Evolutionary conservation across 2,113 vertebrate species (phyloP), one percentile per base, ranked within the genome.

Genomic region (Herpetotheres cachinnans): DNA sequence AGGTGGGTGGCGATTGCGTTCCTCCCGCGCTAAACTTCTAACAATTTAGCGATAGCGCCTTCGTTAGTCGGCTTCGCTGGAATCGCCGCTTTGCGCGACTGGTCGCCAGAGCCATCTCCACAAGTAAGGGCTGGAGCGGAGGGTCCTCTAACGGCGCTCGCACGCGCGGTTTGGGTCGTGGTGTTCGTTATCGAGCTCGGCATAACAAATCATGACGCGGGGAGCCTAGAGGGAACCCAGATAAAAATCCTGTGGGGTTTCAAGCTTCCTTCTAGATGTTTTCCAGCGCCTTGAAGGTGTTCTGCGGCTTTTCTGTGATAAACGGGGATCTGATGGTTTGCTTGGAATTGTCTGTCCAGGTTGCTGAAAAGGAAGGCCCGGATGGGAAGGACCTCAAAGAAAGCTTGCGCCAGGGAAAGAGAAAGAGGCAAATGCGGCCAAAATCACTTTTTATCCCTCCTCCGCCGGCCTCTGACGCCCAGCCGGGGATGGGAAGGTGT

Each of bases 391-490:
- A 94, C 59, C 42, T 76, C 49, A 52, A 54, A 46, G 95, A 93
- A 36, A 58, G 27, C 52, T n/a, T 46, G 44, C 92, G 74, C 9
- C 90, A 72, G 6, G 89, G 94, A 22, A 97, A 96, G 80, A 84
- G 87, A 22, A 97, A 93, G 89, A 97, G 96, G 58, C 93, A 81
- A 25, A 70, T 72, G 17, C 91, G 66, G 52, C 65, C 96, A 38
- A 95, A 97, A 76, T 63, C 89, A 0, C 10, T 96, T 82, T 93
- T 97, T 49, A 63, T 96, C 32, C 96, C 98, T 6, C 61, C 94
- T 29, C 96, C 14, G 2, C 59, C 55, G 1, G 13, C 16, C 22
- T n/a, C 34, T n/a, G 89, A 96, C 30, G 73, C 21, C 5, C 95
- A 67, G 18, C 83, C 49, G 0, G 74, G 91, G 29, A 7, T 72